Evolutionary conservation across 2,797 vertebrate species (phyloP), one percentile per base, ranked within the genome.

Genomic region (Benthosema pterotum): DNA sequence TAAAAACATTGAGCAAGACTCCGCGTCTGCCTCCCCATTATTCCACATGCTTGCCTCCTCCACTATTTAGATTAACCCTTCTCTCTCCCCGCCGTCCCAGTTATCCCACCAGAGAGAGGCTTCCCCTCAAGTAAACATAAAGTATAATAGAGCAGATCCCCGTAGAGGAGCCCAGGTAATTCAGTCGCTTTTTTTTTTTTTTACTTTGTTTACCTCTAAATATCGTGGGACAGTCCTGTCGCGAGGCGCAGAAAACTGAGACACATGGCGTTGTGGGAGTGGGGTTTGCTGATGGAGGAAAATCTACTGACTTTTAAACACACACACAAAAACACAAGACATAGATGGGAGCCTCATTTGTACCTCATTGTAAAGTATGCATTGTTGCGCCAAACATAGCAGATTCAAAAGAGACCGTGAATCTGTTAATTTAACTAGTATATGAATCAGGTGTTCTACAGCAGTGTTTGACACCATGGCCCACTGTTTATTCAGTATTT

Each of bases 151-250:
- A 82, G 82, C 77, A 45, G 84, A 73, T 81, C 79, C 77, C 74
- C 82, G 71, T 71, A 77, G 72, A 79, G 60, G 69, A n/a, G 85
- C 83, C 86, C 78, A 78, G 66, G 72, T 84, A 74, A 38, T 32
- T 77, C 75, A 81, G 72, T 67, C 76, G 71, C 83, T 87, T 87
- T 84, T 78, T 80, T 87, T 38, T 83, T 77, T 83, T 87, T 87
- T 84, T 78, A 81, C 86, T 38, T 83, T 77, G 82, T 89, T 88
- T 88, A 84, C 86, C 84, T 86, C 81, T 82, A 77, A 81, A 87
- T 61, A 69, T 81, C 62, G 53, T 68, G 61, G 38, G 53, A 68
- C 28, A 6, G 42, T 52, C 64, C 62, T 52, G 16, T 50, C 32
- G 8, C 32, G 9, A 32, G 32, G 32, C 32, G n/a, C 9, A 8